phyloP scores from a whole-genome alignment of 2,888 invertebrate genomes.

The Oxystoma pomonae region DNA sequence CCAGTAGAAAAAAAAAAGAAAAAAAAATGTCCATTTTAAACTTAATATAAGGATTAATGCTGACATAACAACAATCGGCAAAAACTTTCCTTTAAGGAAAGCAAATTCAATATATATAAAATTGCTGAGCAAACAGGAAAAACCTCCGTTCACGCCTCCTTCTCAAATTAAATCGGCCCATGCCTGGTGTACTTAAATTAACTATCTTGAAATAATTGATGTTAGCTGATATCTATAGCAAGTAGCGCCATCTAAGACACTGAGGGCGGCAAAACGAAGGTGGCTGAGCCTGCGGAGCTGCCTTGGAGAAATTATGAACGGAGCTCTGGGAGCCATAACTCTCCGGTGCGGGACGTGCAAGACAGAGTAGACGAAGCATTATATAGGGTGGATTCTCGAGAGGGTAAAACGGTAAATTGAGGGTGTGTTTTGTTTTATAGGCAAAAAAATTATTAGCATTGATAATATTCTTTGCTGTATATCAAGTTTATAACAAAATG shows the following conservation, averaged over 20 bases:
- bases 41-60: too few species aligned
- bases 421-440: too few species aligned
- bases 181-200: neutral
- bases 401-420: conserved; percentile 35
- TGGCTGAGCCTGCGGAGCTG: conserved; percentile 34
- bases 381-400: conserved; percentile 44
- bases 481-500: too few species aligned
- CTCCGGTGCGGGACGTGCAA: conserved; percentile 48
- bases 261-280: conserved; percentile 8
- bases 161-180: neutral
- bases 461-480: too few species aligned
- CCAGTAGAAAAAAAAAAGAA: too few species aligned
- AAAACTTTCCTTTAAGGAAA: too few species aligned
- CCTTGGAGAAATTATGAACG: conserved; percentile 49
- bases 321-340: conserved; percentile 51
- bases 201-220: neutral
- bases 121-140: neutral
- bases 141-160: neutral
- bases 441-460: too few species aligned
- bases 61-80: too few species aligned
- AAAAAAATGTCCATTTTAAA: too few species aligned
- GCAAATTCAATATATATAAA: neutral
- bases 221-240: neutral
- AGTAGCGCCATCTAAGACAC: conserved; percentile 1
- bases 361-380: conserved; percentile 49